Conservation (phyloP, 1,140 invertebrate genomes). For the Coptotermes formosanus region DNA sequence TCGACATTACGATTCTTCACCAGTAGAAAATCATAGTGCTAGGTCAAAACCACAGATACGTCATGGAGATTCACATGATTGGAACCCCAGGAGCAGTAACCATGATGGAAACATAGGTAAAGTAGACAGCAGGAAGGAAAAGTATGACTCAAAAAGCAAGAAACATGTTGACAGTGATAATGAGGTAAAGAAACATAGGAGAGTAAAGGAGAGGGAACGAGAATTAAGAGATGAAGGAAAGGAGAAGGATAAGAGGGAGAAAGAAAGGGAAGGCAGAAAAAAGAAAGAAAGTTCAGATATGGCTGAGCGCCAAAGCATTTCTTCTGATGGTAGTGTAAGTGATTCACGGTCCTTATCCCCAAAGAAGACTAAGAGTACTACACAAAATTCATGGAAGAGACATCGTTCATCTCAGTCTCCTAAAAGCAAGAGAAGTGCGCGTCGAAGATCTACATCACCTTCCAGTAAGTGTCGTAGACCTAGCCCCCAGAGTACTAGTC, state of each 20-base stretch:
- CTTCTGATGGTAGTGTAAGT: not conserved
- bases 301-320: not conserved
- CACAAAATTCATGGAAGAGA: not conserved
- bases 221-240: not conserved
- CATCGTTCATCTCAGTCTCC: not conserved
- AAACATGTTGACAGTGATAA: slow-evolving; percentile 16
- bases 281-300: not conserved
- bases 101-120: not conserved
- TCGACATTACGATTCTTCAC: not conserved
- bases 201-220: not conserved
- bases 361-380: not conserved
- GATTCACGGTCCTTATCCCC: not conserved
- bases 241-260: not conserved
- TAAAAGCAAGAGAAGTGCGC: not conserved
- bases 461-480: slow-evolving; percentile 1
- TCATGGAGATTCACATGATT: not conserved
- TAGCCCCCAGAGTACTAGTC: not conserved
- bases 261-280: slow-evolving; percentile 16
- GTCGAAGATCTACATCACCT: slow-evolving; percentile 9
- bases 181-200: not conserved
- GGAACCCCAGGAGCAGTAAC: not conserved
- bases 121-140: not conserved
- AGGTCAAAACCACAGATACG: not conserved
- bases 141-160: slow-evolving; percentile 19
- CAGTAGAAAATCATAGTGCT: not conserved